These are phyloP conservation scores for Zaprionus inermis DNA, from an alignment of 1,140 invertebrate genomes.

Conservation along the genomic window DNA sequence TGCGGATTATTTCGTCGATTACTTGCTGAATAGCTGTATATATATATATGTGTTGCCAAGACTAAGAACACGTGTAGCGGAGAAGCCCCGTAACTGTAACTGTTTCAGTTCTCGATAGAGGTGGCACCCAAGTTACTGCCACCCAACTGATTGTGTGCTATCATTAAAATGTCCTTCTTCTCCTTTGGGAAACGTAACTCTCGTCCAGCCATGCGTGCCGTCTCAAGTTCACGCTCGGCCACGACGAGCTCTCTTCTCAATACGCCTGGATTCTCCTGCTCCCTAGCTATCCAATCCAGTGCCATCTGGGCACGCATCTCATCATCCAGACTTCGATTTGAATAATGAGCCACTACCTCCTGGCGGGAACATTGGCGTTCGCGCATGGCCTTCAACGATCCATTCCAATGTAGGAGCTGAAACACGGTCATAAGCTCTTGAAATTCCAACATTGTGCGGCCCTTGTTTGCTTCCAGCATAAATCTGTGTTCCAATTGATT, in stretches of 20 bases:
- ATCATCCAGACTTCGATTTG: slow-evolving; percentile 94
- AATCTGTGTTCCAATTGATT: slow-evolving; percentile 85
- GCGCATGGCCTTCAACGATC: slow-evolving; percentile 95
- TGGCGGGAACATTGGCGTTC: slow-evolving; percentile 97
- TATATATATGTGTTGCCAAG: slow-evolving; percentile 13
- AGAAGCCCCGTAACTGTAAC: slow-evolving; percentile 11
- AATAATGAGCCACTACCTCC: slow-evolving; percentile 97
- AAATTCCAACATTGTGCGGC: slow-evolving; percentile 97
- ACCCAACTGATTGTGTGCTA: slow-evolving; percentile 92
- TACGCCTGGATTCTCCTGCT: slow-evolving; percentile 92
- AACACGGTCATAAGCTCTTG: slow-evolving; percentile 99
- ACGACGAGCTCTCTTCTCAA: slow-evolving; percentile 92
- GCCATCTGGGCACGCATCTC: slow-evolving; percentile 98
- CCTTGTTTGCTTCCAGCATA: slow-evolving; percentile 97
- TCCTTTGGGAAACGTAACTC: slow-evolving; percentile 97
- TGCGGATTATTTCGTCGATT: slow-evolving; percentile 44
- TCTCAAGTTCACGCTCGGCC: slow-evolving; percentile 94
- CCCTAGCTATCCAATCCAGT: slow-evolving; percentile 96
- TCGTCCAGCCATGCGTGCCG: slow-evolving; percentile 94
- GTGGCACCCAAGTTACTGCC: slow-evolving; percentile 84
- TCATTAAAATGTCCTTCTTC: slow-evolving; percentile 96
- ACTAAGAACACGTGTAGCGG: slow-evolving; percentile 4
- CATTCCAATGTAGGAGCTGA: slow-evolving; percentile 98
- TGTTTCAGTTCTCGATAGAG: slow-evolving; percentile 73
- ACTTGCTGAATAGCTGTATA: slow-evolving; percentile 27